A percentile compares a stretch with the other conserved stretches of the same genome.
phyloP scores from a whole-genome alignment of 2,888 invertebrate species.

The Chamaedrilus cognettii region DNA sequence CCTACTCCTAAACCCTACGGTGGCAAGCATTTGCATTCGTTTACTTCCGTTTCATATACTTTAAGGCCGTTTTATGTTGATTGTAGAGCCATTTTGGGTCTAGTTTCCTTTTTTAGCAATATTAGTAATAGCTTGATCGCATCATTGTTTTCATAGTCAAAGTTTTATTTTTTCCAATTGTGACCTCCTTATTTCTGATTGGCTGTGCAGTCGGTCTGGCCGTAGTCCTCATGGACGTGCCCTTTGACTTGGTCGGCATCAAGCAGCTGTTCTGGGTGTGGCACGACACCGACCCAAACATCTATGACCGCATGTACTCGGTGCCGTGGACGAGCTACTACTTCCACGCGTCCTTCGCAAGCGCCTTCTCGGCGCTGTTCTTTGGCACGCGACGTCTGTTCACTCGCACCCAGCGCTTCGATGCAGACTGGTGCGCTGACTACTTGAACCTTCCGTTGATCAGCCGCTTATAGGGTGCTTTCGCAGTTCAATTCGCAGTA shows the following conservation, averaged over 20 bases:
- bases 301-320: slow-evolving; percentile 75
- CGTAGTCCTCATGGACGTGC: slow-evolving; percentile 74
- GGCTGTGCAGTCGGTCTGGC: slow-evolving; percentile 71
- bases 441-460: too few species aligned
- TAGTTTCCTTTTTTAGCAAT: too few species aligned
- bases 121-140: too few species aligned
- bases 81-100: too few species aligned
- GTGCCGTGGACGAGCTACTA: slow-evolving; percentile 82
- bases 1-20: too few species aligned
- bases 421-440: slow-evolving; percentile 32
- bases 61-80: too few species aligned
- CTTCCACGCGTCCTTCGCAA: slow-evolving; percentile 76
- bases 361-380: slow-evolving; percentile 73
- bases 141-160: too few species aligned
- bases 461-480: not conserved
- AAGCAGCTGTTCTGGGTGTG: slow-evolving; percentile 83
- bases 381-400: slow-evolving; percentile 65
- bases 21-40: too few species aligned
- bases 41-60: too few species aligned
- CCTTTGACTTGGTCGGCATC: slow-evolving; percentile 77
- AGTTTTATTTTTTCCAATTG: too few species aligned
- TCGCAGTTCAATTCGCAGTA: too few species aligned
- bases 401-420: slow-evolving; percentile 61
- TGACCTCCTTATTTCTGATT: too few species aligned
- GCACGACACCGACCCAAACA: slow-evolving; percentile 68